These are phyloP conservation scores for Spodoptera littoralis DNA, from an alignment of 2,888 invertebrate genomes.

Conservation along the genomic window DNA sequence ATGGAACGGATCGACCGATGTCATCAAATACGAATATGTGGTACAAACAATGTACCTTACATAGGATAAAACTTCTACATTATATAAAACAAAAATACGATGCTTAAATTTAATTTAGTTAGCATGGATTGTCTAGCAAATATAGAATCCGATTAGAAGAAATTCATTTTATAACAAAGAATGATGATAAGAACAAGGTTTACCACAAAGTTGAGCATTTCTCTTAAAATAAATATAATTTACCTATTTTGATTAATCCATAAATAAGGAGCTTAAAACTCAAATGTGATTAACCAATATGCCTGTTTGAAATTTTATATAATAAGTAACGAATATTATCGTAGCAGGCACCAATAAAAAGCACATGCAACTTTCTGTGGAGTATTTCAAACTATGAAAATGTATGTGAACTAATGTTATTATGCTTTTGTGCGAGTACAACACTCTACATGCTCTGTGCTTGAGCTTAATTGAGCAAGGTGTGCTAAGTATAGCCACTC, in stretches of 20 bases:
- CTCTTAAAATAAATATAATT: constrained; percentile 59
- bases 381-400: constrained; percentile 53
- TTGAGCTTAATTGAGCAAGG: constrained; percentile 85
- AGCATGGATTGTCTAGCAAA: constrained; percentile 21
- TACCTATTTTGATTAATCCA: constrained; percentile 49
- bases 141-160: constrained; percentile 25
- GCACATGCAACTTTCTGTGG: constrained; percentile 71
- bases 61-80: constrained; percentile 66
- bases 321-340: constrained; percentile 50
- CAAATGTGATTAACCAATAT: constrained; percentile 41
- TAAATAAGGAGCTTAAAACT: constrained; percentile 46
- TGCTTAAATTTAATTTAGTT: constrained; percentile 40
- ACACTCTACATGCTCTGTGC: constrained; percentile 67
- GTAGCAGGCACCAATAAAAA: constrained; percentile 73
- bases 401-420: constrained; percentile 59
- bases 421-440: constrained; percentile 82
- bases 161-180: constrained; percentile 8
- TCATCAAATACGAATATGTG: constrained; percentile 64
- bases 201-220: constrained; percentile 67
- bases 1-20: constrained; percentile 75
- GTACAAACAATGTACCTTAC: constrained; percentile 53
- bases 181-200: constrained; percentile 56
- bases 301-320: constrained; percentile 38
- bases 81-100: constrained; percentile 31
- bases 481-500: constrained; percentile 49